phyloP scores from a whole-genome alignment of 2,888 invertebrate species.

The Halictus quadricinctus region DNA sequence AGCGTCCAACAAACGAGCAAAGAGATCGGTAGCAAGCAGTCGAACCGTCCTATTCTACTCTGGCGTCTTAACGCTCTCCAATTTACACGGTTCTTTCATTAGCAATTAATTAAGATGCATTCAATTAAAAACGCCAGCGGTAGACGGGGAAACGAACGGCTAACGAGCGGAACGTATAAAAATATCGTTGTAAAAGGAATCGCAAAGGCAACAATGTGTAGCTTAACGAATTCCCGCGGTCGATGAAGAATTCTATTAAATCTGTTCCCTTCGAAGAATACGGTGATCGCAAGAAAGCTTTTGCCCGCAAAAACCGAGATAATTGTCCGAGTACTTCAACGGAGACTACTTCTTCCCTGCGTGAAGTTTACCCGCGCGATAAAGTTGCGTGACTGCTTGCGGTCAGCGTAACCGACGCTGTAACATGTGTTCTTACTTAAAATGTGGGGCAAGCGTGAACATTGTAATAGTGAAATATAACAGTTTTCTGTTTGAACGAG shows the following conservation, averaged over 20 bases:
- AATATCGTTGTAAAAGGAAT: neutral
- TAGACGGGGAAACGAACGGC: neutral
- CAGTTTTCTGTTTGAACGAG: neutral
- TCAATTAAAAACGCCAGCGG: constrained; percentile 16
- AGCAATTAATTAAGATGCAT: constrained; percentile 25
- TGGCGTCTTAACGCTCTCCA: neutral
- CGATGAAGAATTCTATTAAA: constrained; percentile 40
- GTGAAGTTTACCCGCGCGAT: neutral
- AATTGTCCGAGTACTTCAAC: neutral
- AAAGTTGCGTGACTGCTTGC: constrained; percentile 1
- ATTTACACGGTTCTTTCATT: neutral
- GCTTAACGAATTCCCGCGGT: neutral
- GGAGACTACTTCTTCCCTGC: neutral
- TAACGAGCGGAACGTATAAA: constrained; percentile 30
- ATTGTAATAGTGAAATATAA: neutral
- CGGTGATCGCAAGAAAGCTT: neutral
- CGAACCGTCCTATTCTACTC: neutral
- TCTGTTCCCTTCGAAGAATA: neutral
- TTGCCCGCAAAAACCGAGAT: neutral
- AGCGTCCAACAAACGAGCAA: neutral
- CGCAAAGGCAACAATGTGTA: constrained; percentile 26
- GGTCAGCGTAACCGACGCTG: neutral
- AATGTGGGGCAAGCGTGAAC: neutral
- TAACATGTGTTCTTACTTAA: neutral
- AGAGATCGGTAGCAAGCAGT: neutral